phyloP scores from a whole-genome alignment of 2,113 vertebrate species.

The Sorex araneus region DNA sequence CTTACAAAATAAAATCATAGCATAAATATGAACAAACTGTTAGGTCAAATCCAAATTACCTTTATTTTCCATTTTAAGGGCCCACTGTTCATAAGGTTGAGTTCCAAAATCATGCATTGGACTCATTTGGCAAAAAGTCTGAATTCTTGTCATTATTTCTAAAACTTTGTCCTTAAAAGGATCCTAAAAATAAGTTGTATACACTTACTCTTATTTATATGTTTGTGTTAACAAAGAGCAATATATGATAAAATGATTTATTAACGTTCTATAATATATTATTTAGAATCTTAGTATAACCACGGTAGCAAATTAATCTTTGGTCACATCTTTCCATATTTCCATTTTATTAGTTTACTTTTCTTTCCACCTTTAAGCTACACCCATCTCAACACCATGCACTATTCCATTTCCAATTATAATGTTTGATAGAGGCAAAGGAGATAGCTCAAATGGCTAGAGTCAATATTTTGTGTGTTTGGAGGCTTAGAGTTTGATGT shows the following conservation, averaged over 20 bases:
- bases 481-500: too few species aligned
- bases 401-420: not conserved
- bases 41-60: constrained; percentile 87
- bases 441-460: too few species aligned
- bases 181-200: constrained; percentile 90
- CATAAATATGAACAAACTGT: constrained; percentile 36
- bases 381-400: not conserved
- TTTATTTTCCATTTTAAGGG: constrained; percentile 92
- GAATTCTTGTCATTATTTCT: constrained; percentile 94
- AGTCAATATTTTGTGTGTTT: too few species aligned
- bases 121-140: constrained; percentile 90
- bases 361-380: not conserved
- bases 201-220: constrained; percentile 53
- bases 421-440: not conserved
- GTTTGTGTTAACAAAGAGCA: constrained; percentile 42
- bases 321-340: not conserved
- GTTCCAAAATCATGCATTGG: constrained; percentile 93
- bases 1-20: not conserved
- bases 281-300: constrained; percentile 16
- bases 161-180: constrained; percentile 95
- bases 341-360: constrained; percentile 29
- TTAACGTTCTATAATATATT: constrained; percentile 27
- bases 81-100: constrained; percentile 97
- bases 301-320: not conserved
- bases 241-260: constrained; percentile 46